These are phyloP conservation scores for Pithys albifrons DNA, from an alignment of 2,113 vertebrate species.

Conservation along the genomic window DNA sequence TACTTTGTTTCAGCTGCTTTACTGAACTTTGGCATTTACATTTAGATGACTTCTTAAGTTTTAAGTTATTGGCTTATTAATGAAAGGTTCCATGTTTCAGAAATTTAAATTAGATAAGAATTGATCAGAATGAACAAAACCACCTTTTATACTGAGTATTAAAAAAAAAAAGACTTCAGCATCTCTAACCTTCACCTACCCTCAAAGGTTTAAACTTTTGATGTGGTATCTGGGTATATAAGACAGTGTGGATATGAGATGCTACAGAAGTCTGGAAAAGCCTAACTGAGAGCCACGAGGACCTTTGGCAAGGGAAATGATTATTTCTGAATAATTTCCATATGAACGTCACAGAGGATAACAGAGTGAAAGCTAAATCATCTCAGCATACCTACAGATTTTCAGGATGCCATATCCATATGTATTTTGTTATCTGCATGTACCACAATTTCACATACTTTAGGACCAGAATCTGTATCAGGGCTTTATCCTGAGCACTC, in stretches of 20 bases:
- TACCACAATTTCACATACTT: background rate
- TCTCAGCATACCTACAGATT: background rate
- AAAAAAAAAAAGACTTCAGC: background rate
- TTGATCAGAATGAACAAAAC: background rate
- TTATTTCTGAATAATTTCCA: conserved; percentile 10
- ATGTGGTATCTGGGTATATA: background rate
- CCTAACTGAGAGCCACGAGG: background rate
- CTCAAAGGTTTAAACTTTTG: background rate
- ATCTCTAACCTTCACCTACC: background rate
- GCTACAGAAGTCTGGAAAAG: background rate
- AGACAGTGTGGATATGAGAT: background rate
- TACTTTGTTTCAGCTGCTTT: background rate
- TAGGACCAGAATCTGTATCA: background rate
- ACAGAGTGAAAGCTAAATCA: background rate
- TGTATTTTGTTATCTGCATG: background rate
- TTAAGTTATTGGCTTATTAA: background rate
- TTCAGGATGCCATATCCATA: background rate
- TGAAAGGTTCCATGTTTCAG: background rate
- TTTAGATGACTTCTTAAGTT: conserved; percentile 18
- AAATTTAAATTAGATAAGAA: background rate
- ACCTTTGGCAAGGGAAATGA: background rate
- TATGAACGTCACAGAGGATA: background rate
- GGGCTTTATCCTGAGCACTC: background rate
- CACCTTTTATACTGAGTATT: background rate
- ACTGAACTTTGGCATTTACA: conserved; percentile 18